Percentiles rank a stretch among this genome's conserved stretches.
Conservation (phyloP, 2,113 vertebrate genomes). For the Myrmecobius fasciatus region DNA sequence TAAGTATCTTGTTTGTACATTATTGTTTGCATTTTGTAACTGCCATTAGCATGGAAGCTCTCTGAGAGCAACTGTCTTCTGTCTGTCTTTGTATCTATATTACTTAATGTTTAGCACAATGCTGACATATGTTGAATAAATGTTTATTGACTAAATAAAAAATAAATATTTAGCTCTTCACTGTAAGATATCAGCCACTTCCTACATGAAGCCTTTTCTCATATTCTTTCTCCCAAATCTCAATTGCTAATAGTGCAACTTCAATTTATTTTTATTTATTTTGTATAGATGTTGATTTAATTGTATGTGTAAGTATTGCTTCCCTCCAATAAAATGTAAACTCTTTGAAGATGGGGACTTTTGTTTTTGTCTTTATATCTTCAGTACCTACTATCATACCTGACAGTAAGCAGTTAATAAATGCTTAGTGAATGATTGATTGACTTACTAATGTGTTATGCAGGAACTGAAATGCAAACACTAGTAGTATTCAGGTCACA, state of each 20-base stretch:
- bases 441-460: not conserved
- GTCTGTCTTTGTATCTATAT: not conserved
- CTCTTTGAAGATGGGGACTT: not conserved
- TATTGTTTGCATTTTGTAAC: not conserved
- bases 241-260: not conserved
- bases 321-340: not conserved
- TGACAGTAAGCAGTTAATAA: not conserved
- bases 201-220: not conserved
- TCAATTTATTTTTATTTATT: not conserved
- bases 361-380: not conserved
- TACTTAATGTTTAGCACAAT: not conserved
- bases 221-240: not conserved
- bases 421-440: not conserved
- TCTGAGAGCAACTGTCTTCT: not conserved
- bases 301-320: not conserved
- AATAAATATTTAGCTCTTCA: not conserved
- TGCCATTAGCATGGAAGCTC: not conserved
- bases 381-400: not conserved
- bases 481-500: not conserved
- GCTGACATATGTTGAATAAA: not conserved
- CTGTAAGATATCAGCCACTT: not conserved
- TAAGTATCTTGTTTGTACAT: not conserved
- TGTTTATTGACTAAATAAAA: not conserved
- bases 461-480: not conserved
- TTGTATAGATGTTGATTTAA: not conserved